These are phyloP conservation scores for Dipodomys ordii DNA, from an alignment of 2,113 vertebrate genomes.

Conservation along the genomic window DNA sequence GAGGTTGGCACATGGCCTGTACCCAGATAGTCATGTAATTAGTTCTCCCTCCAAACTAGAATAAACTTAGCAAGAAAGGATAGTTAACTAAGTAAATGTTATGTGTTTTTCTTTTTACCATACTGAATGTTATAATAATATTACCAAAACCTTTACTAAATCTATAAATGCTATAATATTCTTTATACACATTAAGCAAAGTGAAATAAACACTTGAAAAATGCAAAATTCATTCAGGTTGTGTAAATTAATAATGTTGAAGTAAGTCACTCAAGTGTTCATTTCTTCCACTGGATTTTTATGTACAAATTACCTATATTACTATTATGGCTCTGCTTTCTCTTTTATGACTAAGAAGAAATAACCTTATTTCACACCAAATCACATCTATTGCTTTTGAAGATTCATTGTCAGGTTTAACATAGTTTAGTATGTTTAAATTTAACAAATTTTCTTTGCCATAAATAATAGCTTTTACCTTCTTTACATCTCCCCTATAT, in stretches of 20 bases:
- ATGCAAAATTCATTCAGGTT: neutral
- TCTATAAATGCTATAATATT: neutral
- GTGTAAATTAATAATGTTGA: neutral
- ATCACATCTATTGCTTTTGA: conserved; percentile 31
- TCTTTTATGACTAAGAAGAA: neutral
- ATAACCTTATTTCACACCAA: conserved; percentile 31
- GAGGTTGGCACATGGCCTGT: neutral
- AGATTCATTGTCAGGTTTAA: conserved; percentile 77
- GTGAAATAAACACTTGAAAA: neutral
- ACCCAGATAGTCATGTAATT: neutral
- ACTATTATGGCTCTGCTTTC: neutral
- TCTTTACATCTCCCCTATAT: conserved; percentile 81
- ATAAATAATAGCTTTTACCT: conserved; percentile 84
- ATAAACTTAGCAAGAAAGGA: neutral
- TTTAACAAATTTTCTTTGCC: neutral
- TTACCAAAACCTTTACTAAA: neutral
- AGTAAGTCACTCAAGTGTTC: neutral
- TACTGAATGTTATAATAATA: neutral
- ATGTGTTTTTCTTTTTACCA: neutral
- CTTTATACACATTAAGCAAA: neutral
- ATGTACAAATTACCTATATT: neutral
- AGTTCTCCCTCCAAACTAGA: neutral
- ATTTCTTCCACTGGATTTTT: neutral
- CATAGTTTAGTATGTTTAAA: conserved; percentile 76
- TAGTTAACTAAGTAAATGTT: neutral